Conservation (phyloP, 2,888 invertebrate genomes). For the Laothoe populi region DNA sequence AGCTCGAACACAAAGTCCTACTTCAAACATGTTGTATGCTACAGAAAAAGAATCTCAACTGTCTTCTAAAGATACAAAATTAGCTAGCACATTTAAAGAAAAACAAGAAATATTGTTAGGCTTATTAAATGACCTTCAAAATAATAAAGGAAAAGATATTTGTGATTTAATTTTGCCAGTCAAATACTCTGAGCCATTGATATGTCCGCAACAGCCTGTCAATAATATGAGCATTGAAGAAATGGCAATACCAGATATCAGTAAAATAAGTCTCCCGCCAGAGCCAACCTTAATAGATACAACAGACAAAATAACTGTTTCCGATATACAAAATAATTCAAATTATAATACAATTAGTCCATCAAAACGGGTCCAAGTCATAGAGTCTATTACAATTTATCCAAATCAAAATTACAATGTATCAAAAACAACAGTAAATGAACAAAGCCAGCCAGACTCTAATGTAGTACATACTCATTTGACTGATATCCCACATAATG, state of each 20-base stretch:
- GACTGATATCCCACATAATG: neutral
- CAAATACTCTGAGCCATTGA: conserved; percentile 31
- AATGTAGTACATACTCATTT: neutral
- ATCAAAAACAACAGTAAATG: neutral
- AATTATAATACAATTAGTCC: conserved; percentile 37
- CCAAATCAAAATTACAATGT: conserved; percentile 29
- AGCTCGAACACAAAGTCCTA: conserved; percentile 48
- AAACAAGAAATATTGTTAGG: conserved; percentile 63
- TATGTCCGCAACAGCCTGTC: conserved; percentile 32
- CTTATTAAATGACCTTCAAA: conserved; percentile 61
- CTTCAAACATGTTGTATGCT: conserved; percentile 54
- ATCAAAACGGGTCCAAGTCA: conserved; percentile 64
- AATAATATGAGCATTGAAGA: conserved; percentile 27
- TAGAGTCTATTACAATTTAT: conserved; percentile 67
- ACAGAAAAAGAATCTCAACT: conserved; percentile 40
- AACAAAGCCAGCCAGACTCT: conserved; percentile 9
- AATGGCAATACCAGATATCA: neutral
- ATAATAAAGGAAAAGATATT: conserved; percentile 43
- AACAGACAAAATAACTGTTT: neutral
- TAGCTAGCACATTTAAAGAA: conserved; percentile 52
- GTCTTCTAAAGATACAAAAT: conserved; percentile 41
- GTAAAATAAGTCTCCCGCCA: conserved; percentile 1
- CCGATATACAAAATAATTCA: neutral
- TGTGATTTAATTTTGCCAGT: conserved; percentile 43
- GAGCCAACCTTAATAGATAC: neutral